Base-by-base conservation (phyloP, 2,888 invertebrate species). In the Incurvaria masculella region DNA sequence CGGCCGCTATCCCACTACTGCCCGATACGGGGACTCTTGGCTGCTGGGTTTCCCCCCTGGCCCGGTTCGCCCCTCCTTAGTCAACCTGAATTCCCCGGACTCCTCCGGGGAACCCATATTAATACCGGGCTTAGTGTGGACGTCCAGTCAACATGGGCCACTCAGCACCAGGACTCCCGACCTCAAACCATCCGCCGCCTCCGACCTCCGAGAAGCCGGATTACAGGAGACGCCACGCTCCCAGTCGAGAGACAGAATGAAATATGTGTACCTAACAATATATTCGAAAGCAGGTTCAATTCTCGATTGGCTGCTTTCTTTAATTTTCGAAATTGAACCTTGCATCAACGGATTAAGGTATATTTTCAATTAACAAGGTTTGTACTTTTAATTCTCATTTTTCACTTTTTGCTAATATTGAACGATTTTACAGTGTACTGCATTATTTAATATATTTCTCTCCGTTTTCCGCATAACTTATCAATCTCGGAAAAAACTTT, bases 21-120 rank as follows among this genome's bases (percentile, higher is more conserved):
- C 91, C 84, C 88, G 85, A 92, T 94, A 91, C 93, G 94, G 93
- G 87, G 90, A 91, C 93, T 96, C 94, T 95, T 94, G 94, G 93
- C 94, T 96, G 95, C 94, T 95, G 91, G 87, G 92, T 94, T 92
- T 89, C 94, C 92, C 91, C 91, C 88, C 95, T 95, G 93, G 92
- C 94, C 95, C 95, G 90, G 83, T 95, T 81, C 94, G 89, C 90
- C 91, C 87, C 93, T 94, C 95, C 87, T 95, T 94, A 90, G 86
- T 84, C 83, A 90, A 96, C 95, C 78, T 78, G 76, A 72, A 72
- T 66, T 68, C 61, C 70, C 69, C 69, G 61, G 84, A 87, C 86
- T 95, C 92, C 94, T 87, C 88, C 84, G 73, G 83, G 84, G 80
- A 80, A 80, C 82, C 94, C 94, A 95, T 94, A 91, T 95, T 89